phyloP scores from a whole-genome alignment of 37 sponge, comb jelly and placozoan genomes.

The Ephydatia muelleri region DNA sequence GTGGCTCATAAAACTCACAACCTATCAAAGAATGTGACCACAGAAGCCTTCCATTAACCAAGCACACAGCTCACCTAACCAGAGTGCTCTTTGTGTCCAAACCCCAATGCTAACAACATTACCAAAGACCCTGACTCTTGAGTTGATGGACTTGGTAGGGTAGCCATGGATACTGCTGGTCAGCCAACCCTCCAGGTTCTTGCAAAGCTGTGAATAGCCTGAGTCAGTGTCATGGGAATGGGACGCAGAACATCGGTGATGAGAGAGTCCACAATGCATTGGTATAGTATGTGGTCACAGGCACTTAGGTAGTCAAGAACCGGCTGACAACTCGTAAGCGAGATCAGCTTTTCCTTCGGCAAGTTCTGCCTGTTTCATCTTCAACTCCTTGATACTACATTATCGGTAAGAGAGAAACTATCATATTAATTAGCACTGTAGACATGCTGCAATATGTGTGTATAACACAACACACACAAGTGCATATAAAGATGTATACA shows the following conservation, averaged over 20 bases:
- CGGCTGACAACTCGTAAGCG: conserved; percentile 56
- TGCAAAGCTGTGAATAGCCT: conserved; percentile 96
- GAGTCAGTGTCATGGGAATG: conserved; percentile 96
- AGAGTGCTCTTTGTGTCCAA: neutral
- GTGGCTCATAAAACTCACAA: too few species aligned
- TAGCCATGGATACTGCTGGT: conserved; percentile 71
- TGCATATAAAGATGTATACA: too few species aligned
- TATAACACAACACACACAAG: too few species aligned
- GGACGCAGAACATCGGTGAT: conserved; percentile 92
- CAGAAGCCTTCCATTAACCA: neutral
- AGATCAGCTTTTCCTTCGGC: conserved; percentile 61
- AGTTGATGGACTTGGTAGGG: conserved; percentile 56
- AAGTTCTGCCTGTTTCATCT: conserved; percentile 68
- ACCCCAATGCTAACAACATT: neutral
- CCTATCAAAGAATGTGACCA: conserved; percentile 12
- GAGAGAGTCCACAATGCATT: conserved; percentile 90
- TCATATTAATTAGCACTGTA: neutral
- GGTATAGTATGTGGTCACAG: conserved; percentile 96
- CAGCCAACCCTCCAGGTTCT: conserved; percentile 90
- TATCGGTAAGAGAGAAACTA: neutral
- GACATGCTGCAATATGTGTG: too few species aligned
- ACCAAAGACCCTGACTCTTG: conserved; percentile 71
- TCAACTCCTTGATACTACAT: conserved; percentile 9
- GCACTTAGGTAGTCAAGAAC: conserved; percentile 71
- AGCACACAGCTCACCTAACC: neutral